Conservation (phyloP, 2,888 invertebrate species). For the Mamestra brassicae region DNA sequence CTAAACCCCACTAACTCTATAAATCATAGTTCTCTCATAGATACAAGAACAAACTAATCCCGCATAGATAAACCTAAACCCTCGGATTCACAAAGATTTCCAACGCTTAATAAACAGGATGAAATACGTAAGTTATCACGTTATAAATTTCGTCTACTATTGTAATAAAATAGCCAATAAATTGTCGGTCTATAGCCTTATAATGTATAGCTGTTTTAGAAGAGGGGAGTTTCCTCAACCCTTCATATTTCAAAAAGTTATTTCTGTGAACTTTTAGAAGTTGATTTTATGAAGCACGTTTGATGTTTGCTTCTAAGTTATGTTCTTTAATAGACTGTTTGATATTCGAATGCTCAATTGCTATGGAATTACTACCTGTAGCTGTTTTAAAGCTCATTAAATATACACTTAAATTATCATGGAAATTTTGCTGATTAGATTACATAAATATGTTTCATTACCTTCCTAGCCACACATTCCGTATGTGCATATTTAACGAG, state of each 20-base stretch:
- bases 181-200: conserved; percentile 82
- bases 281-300: conserved; percentile 35
- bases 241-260: conserved; percentile 67
- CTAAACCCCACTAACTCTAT: conserved; percentile 31
- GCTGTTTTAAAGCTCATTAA: not conserved
- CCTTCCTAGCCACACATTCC: not conserved
- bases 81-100: conserved; percentile 76
- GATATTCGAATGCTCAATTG: not conserved
- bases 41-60: conserved; percentile 53
- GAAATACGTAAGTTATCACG: conserved; percentile 85
- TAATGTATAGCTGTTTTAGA: conserved; percentile 64
- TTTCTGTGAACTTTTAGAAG: conserved; percentile 45
- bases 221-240: conserved; percentile 75
- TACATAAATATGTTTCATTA: not conserved
- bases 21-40: conserved; percentile 50
- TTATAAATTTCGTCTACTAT: conserved; percentile 85
- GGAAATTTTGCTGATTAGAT: not conserved
- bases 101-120: conserved; percentile 76
- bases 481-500: conserved; percentile 11
- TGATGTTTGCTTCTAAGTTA: conserved; percentile 17
- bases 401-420: not conserved
- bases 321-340: not conserved
- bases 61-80: conserved; percentile 62
- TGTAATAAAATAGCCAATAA: conserved; percentile 88
- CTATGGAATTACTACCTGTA: not conserved